Evolutionary conservation across 2,797 vertebrate genomes (phyloP).

Genomic region (Spinibarbus caldwelli): DNA sequence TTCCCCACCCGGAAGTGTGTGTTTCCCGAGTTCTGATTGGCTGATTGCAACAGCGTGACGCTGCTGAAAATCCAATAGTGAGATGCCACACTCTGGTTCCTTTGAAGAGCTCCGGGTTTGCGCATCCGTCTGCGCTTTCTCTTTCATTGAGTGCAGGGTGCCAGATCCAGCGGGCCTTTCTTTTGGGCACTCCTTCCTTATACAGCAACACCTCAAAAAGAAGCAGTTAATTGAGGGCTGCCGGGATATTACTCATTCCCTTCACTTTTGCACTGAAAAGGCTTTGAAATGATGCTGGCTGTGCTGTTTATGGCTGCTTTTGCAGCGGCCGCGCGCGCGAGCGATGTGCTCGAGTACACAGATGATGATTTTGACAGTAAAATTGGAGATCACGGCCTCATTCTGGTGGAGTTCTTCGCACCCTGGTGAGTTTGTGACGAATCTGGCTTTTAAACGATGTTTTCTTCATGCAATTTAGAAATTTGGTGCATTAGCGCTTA

Average conservation of each 20-base stretch:
- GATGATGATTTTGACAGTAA: conserved; percentile 92
- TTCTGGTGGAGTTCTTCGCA: conserved; percentile 92
- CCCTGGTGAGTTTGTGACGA: conserved; percentile 84
- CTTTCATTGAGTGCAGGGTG: conserved; percentile 62
- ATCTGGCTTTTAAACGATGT: not conserved
- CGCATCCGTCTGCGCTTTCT: conserved; percentile 64
- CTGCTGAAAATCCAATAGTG: conserved; percentile 75
- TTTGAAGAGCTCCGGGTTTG: conserved; percentile 63
- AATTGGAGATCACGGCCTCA: conserved; percentile 81
- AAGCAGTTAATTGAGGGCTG: not conserved
- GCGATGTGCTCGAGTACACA: conserved; percentile 91
- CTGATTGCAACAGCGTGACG: conserved; percentile 51
- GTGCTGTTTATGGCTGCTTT: conserved; percentile 72
- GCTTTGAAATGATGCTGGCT: conserved; percentile 66
- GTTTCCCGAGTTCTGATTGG: conserved; percentile 69
- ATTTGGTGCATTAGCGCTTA: not conserved
- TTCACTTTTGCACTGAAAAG: not conserved
- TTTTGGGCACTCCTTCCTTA: not conserved
- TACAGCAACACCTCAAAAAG: not conserved
- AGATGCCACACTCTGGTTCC: conserved; percentile 87
- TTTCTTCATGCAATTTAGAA: not conserved
- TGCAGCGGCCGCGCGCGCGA: conserved; percentile 74
- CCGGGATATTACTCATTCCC: not conserved
- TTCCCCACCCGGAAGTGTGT: conserved; percentile 32
- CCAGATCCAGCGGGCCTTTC: conserved; percentile 39